phyloP scores from a whole-genome alignment of 2,113 vertebrate species.

The Cyanoderma ruficeps region DNA sequence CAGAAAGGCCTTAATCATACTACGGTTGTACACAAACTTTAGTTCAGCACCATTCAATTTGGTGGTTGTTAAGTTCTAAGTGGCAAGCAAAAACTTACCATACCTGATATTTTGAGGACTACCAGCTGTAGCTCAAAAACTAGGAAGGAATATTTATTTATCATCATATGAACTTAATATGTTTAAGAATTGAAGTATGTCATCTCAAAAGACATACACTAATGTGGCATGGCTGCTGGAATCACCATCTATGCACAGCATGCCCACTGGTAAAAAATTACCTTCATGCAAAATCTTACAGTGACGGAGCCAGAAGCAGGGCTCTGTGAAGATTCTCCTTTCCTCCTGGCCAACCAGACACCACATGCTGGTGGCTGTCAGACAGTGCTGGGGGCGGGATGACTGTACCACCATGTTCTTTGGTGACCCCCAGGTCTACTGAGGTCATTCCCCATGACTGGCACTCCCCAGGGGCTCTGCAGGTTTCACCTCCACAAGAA shows the following conservation, averaged over 20 bases:
- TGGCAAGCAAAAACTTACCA: neutral
- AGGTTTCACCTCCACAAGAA: neutral
- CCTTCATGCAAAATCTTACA: neutral
- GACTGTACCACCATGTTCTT: rapidly evolving
- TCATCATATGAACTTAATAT: neutral
- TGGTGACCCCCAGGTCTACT: neutral
- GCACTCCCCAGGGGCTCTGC: neutral
- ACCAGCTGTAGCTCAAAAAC: neutral
- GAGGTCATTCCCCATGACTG: neutral
- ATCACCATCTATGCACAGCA: neutral
- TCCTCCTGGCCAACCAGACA: neutral
- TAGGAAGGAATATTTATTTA: neutral
- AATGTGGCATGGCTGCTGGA: neutral
- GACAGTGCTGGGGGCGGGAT: neutral
- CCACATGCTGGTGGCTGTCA: rapidly evolving
- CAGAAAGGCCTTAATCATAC: neutral
- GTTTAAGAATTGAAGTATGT: neutral
- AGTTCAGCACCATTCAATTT: neutral
- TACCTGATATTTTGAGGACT: neutral
- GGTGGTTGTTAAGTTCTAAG: neutral
- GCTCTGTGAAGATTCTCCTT: neutral
- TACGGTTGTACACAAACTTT: neutral
- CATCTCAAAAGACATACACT: neutral
- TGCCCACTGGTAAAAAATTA: neutral
- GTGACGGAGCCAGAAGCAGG: neutral